phyloP scores from a whole-genome alignment of 2,113 vertebrate genomes.

The Pituophis catenifer region DNA sequence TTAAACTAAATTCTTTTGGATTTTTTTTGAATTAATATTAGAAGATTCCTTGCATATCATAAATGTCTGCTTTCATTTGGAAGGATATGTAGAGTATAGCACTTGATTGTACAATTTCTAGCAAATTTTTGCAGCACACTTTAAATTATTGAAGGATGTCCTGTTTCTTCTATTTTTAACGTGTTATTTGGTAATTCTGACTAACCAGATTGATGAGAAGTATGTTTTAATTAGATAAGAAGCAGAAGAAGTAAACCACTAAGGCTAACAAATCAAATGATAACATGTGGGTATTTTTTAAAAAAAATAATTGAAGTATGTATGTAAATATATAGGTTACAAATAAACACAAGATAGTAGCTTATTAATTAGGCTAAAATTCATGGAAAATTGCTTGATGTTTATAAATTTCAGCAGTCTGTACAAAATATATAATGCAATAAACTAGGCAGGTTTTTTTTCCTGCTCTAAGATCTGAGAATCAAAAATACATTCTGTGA shows the following conservation, averaged over 20 bases:
- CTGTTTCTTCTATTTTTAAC: rapidly evolving
- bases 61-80: not conserved
- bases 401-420: not conserved
- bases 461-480: not conserved
- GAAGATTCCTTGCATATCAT: slow-evolving; percentile 2
- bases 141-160: not conserved
- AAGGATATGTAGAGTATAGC: not conserved
- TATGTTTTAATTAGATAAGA: not conserved
- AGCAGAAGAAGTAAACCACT: not conserved
- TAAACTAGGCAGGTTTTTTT: not conserved
- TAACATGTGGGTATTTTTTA: not conserved
- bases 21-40: not conserved
- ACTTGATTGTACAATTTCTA: not conserved
- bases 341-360: not conserved
- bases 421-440: not conserved
- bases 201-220: slow-evolving; percentile 19
- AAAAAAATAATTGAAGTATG: not conserved
- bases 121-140: not conserved
- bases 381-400: not conserved
- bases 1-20: slow-evolving; percentile 5
- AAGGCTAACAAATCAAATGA: not conserved
- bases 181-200: not conserved
- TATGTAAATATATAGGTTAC: not conserved
- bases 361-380: not conserved
- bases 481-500: not conserved